phyloP scores from a whole-genome alignment of 2,113 vertebrate species.

The Cricetomys ansorgei region DNA sequence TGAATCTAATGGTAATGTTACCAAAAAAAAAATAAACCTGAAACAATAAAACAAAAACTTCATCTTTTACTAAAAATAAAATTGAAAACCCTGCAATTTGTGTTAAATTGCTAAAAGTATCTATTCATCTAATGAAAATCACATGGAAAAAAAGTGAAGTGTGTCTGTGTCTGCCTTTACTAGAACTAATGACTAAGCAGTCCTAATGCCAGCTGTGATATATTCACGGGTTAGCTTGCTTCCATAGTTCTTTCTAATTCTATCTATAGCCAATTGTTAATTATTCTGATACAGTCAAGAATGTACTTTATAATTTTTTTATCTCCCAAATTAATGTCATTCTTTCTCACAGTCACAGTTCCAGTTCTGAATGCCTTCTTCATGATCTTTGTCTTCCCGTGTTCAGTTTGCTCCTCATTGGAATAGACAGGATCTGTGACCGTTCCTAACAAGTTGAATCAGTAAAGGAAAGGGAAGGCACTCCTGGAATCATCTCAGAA shows the following conservation, averaged over 20 bases:
- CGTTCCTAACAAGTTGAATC: background rate
- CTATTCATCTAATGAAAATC: background rate
- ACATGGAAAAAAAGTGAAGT: background rate
- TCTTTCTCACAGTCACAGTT: background rate
- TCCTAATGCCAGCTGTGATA: background rate
- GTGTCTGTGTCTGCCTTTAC: background rate
- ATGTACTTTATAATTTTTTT: background rate
- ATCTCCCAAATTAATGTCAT: background rate
- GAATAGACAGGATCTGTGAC: background rate
- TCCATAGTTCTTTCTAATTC: slow-evolving; percentile 22
- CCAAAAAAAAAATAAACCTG: no score
- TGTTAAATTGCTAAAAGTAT: background rate
- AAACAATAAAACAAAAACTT: background rate
- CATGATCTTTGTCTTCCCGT: background rate
- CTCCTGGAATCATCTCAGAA: background rate
- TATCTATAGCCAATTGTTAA: background rate
- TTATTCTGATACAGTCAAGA: background rate
- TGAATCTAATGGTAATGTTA: background rate
- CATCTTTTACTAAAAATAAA: background rate
- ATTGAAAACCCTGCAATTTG: background rate
- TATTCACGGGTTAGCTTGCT: background rate
- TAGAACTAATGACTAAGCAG: background rate
- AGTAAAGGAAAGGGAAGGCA: background rate
- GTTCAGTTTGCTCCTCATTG: background rate
- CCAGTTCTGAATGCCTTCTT: background rate